Evolutionary conservation across 2,797 vertebrate genomes (phyloP).

Genomic region (Girardinus metallicus): DNA sequence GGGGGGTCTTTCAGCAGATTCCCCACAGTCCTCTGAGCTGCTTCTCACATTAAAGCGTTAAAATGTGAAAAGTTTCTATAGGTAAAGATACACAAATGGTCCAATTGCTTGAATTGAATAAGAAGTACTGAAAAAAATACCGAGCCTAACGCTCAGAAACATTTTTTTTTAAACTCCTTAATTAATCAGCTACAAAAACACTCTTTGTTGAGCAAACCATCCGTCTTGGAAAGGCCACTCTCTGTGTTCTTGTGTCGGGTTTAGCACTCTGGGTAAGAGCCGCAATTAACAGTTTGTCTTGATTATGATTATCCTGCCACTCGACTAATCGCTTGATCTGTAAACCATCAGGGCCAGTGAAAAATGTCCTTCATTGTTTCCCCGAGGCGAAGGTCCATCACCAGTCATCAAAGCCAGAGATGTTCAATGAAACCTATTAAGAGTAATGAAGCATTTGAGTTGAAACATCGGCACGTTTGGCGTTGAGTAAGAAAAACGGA

Average conservation of each 20-base stretch:
- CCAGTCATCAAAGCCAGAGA: neutral
- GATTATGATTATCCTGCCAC: conserved; percentile 9
- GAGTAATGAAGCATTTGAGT: conserved; percentile 7
- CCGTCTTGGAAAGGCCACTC: neutral
- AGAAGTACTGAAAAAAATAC: neutral
- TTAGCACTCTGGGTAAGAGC: neutral
- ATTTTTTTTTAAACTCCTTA: neutral
- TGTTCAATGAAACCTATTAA: neutral
- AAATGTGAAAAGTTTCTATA: neutral
- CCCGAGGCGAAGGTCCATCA: neutral
- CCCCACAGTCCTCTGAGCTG: neutral
- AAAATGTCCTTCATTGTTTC: neutral
- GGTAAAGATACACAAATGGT: neutral
- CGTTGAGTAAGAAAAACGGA: conserved; percentile 2
- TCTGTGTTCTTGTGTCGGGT: neutral
- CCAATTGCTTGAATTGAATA: neutral
- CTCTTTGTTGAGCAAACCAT: neutral
- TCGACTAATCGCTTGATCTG: neutral
- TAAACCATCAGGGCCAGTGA: conserved; percentile 9
- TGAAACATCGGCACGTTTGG: neutral
- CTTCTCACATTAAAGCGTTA: neutral
- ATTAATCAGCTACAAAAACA: neutral
- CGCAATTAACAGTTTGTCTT: conserved; percentile 1
- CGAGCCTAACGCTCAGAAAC: neutral
- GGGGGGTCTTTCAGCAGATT: neutral